Percentiles rank a stretch among this genome's conserved stretches.
Evolutionary conservation across 2,113 vertebrate genomes (phyloP).

Genomic region (Gavia stellata): DNA sequence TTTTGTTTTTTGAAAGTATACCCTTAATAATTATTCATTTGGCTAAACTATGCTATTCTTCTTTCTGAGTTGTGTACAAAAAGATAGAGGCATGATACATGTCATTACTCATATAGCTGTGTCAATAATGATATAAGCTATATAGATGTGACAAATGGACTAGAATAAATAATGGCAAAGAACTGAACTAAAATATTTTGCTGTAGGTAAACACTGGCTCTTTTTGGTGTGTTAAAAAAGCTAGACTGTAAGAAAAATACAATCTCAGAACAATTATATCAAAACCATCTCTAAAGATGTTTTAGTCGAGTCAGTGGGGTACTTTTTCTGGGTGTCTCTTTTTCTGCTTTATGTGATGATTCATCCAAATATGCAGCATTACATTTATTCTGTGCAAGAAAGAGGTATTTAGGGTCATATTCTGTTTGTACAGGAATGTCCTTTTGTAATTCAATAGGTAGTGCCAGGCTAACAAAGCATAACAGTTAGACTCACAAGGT

Average conservation of each 20-base stretch:
- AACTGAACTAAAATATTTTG: neutral
- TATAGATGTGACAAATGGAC: neutral
- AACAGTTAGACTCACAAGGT: neutral
- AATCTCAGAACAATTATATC: neutral
- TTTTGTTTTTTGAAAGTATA: slow-evolving; percentile 14
- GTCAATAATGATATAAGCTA: neutral
- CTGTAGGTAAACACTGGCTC: neutral
- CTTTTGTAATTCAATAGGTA: neutral
- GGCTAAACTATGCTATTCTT: neutral
- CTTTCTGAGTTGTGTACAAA: neutral
- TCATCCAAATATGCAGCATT: neutral
- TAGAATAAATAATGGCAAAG: slow-evolving; percentile 3
- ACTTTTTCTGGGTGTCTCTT: neutral
- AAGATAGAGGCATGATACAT: neutral
- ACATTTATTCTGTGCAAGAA: neutral
- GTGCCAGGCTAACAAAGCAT: neutral
- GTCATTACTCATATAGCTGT: slow-evolving; percentile 25
- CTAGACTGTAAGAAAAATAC: neutral
- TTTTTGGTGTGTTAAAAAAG: neutral
- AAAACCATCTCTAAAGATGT: neutral
- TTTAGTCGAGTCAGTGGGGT: neutral
- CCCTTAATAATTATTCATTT: slow-evolving; percentile 27
- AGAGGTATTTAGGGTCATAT: neutral
- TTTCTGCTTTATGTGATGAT: neutral
- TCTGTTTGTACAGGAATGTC: neutral